A percentile compares a stretch with the other conserved stretches of the same genome.
These are phyloP conservation scores for Polydrusus pterygomalis DNA, from an alignment of 2,888 invertebrate genomes.

Conservation along the genomic window DNA sequence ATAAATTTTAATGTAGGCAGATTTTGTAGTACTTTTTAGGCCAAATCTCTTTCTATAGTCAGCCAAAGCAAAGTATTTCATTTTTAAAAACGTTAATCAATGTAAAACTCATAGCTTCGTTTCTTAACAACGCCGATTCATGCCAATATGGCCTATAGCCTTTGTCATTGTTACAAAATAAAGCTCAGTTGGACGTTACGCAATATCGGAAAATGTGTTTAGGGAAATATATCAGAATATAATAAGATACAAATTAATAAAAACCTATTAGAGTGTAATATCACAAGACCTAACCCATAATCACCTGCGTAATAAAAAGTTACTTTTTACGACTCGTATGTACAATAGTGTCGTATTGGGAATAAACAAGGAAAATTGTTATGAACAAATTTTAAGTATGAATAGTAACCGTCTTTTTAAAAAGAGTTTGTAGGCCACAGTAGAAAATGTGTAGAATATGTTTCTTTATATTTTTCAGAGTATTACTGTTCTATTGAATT, in stretches of 20 bases:
- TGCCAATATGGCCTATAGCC: conserved; percentile 5
- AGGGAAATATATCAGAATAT: conserved; percentile 11
- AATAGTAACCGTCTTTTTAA: conserved; percentile 12
- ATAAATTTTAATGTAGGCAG: too few relatives aligned
- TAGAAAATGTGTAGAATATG: conserved; percentile 4
- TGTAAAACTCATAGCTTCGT: neutral
- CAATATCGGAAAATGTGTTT: conserved; percentile 15
- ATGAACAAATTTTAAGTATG: conserved; percentile 1
- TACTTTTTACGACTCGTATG: conserved; percentile 3
- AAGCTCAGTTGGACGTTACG: neutral
- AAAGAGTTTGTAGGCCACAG: neutral
- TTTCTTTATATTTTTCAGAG: neutral
- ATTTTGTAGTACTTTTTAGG: too few relatives aligned
- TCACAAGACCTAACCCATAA: conserved; percentile 51
- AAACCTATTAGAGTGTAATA: conserved; percentile 46
- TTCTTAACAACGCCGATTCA: neutral
- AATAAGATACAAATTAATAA: conserved; percentile 37
- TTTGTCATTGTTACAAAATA: neutral
- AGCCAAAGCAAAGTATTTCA: too few relatives aligned
- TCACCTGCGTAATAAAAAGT: conserved; percentile 45
- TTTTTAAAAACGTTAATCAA: too few relatives aligned
- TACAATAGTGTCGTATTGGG: conserved; percentile 4
- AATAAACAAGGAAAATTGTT: neutral
- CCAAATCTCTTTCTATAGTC: too few relatives aligned
- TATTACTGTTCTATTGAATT: neutral